Evolutionary conservation across 2,113 vertebrate genomes (phyloP).

Genomic region (Odontesthes bonariensis): DNA sequence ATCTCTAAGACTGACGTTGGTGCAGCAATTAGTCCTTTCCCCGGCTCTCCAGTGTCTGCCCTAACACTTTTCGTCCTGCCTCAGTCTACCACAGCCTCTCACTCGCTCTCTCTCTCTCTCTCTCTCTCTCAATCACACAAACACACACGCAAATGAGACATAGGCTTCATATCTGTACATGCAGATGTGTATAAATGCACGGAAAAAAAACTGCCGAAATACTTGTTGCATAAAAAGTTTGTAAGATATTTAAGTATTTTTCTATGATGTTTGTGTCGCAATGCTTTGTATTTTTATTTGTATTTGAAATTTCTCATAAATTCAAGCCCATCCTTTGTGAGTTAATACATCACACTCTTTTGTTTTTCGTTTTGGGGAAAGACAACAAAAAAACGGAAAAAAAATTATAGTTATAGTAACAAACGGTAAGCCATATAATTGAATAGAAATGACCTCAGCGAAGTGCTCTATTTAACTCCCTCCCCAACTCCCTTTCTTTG

Average conservation of each 20-base stretch:
- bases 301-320: constrained; percentile 24
- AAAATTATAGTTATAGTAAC: constrained; percentile 24
- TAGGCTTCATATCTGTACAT: constrained; percentile 8
- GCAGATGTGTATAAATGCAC: background rate
- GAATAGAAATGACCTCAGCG: background rate
- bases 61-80: constrained; percentile 38
- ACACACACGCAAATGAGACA: constrained; percentile 19
- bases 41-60: constrained; percentile 55
- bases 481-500: background rate
- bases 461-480: constrained; percentile 18
- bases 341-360: constrained; percentile 16
- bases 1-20: constrained; percentile 72
- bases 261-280: background rate
- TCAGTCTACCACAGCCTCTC: constrained; percentile 13
- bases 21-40: constrained; percentile 77
- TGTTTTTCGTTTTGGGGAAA: constrained; percentile 25
- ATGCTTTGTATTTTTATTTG: background rate
- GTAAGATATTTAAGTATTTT: constrained; percentile 25
- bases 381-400: background rate
- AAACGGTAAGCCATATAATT: constrained; percentile 35
- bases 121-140: constrained; percentile 19
- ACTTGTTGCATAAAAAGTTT: background rate
- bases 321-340: constrained; percentile 17
- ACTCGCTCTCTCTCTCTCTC: constrained; percentile 16
- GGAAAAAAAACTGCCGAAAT: constrained; percentile 23